A percentile compares a stretch with the other conserved stretches of the same genome.
These are phyloP conservation scores for Ceratotherium simum DNA, from an alignment of 2,113 vertebrate genomes.

Conservation along the genomic window DNA sequence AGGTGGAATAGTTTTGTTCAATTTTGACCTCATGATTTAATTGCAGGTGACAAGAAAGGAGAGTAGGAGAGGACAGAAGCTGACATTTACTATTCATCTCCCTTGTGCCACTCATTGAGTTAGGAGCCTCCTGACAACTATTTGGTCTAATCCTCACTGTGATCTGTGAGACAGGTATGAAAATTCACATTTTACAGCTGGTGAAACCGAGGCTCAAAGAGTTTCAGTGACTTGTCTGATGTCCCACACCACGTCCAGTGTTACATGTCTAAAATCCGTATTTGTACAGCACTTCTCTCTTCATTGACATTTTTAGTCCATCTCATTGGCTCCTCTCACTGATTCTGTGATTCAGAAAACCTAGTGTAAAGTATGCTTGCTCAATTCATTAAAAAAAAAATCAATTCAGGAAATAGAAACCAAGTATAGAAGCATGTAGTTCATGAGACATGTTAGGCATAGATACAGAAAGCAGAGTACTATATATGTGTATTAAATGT, in stretches of 20 bases:
- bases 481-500: not conserved
- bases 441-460: not conserved
- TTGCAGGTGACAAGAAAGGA: not conserved
- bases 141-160: not conserved
- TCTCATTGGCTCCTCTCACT: not conserved
- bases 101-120: not conserved
- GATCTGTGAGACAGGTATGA: not conserved
- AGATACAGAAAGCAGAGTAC: not conserved
- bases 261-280: not conserved
- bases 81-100: not conserved
- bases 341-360: not conserved
- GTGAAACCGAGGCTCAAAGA: not conserved
- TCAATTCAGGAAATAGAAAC: not conserved
- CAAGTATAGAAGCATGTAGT: not conserved
- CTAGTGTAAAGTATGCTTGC: not conserved
- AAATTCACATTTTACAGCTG: not conserved
- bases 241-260: not conserved
- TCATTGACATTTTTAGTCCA: not conserved
- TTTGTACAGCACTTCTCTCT: not conserved
- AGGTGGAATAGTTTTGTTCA: not conserved
- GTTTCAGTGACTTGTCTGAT: not conserved
- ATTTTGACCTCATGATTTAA: not conserved
- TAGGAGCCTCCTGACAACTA: not conserved
- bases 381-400: not conserved
- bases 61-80: not conserved